Evolutionary conservation across 2,797 vertebrate genomes (phyloP), one percentile per base, ranked within the genome.

Genomic region (Cephalopachus bancanus): DNA sequence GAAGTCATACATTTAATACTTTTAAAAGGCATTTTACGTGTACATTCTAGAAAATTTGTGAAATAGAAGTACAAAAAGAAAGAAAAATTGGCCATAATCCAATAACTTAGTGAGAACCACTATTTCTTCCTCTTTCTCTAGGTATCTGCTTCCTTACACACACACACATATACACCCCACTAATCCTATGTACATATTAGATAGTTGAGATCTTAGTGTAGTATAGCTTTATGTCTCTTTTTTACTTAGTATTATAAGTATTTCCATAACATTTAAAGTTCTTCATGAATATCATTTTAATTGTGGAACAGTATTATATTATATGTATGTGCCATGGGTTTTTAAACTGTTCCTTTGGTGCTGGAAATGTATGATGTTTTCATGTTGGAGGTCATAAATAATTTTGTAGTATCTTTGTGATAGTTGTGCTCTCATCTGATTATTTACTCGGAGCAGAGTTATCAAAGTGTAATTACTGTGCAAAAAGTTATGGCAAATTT

Each of bases 131-230:
- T 24, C 64, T n/a, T n/a, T 89, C 65, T 91, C 19, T 93, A 67
- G 16, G n/a, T 67, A 51, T 59, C n/a, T 89, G 7, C 44, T 51
- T 64, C 22, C 49, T 64, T 76, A 62, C 19, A 57, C 5, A 60
- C 51, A 81, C 57, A n/a, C n/a, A 33, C 55, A 55, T 24, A 64
- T 19, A 60, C 24, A 53, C 11, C 0, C 5, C 15, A n/a, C 17
- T 33, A 85, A 78, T 85, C n/a, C 83, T 83, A 19, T 20, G n/a
- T 84, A 76, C 16, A 44, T n/a, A n/a, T 69, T 89, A 87, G 37
- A 91, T 64, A 14, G 20, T 57, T 89, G 88, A 80, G 76, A 75
- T 84, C 14, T 92, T 88, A 75, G n/a, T 62, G 16, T 74, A 59
- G 49, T 33, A 74, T 17, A 89, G 24, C 10, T 67, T 86, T 71